Base-by-base conservation (phyloP, 2,888 invertebrate genomes). In the Digitonthophagus gazella region DNA sequence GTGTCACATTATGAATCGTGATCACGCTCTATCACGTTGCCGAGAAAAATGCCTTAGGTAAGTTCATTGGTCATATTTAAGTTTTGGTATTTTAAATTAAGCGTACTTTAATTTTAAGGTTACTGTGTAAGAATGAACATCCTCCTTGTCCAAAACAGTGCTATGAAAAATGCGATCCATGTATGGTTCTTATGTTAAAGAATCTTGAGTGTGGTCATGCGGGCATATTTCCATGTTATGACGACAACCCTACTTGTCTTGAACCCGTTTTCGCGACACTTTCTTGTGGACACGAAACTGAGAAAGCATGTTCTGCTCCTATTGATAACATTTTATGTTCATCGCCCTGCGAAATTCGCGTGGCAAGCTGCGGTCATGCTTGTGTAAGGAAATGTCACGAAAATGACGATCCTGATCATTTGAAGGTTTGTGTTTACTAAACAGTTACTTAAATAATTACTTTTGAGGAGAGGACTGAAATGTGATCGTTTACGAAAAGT, bases 341-440 rank as follows among this genome's bases (percentile, higher is more conserved):
- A 1, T 76, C 80, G 66, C 82, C 79, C 0, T 91, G 91, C 76
- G 83, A 84, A 58, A 78, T 80, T 20, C 83, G 87, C 18, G 81
- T 90, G 18, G 80, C 81, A 72, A 78, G 80, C n/a, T 92, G 89
- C 78, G 91, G 91, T 0, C 92, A 92, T 79, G 79, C 82, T 0
- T 92, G 92, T 78, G 71, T 64, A 1, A 78, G 74, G 64, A 76
- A 71, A 0, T 91, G 91, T 76, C 91, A 91, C 76, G 82, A 86
- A 19, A 78, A 76, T 0, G 76, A 85, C 20, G 89, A 89, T 79
- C 88, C 88, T 0, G 84, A 89, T 67, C 91, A 91, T 78, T 77
- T 85, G 64, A 69, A 83, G 72, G 88, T 87, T n/a, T n/a, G n/a
- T n/a, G n/a, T n/a, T n/a, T n/a, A n/a, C n/a, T n/a, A n/a, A n/a